Evolutionary conservation across 1,140 invertebrate species (phyloP).

Genomic region (Conus ventricosus): DNA sequence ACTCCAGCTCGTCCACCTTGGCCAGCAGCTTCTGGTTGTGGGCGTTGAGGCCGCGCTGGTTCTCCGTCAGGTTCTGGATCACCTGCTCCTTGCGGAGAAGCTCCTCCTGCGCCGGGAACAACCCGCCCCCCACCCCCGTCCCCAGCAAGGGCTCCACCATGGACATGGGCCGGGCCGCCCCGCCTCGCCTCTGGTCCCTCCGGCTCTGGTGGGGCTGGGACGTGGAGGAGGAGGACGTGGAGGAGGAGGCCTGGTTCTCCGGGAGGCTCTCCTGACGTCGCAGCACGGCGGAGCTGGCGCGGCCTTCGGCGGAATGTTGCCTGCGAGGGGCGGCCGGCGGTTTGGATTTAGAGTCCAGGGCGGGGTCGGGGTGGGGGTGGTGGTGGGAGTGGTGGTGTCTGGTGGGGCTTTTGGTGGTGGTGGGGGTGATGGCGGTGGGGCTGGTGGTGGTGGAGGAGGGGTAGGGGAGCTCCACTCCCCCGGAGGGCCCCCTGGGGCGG

Average conservation of each 20-base stretch:
- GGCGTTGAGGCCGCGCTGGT: not conserved
- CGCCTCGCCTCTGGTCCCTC: not conserved
- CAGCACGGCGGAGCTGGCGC: not conserved
- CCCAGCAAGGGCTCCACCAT: slow-evolving; percentile 22
- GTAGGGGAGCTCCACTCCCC: not conserved
- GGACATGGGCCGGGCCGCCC: slow-evolving; percentile 7
- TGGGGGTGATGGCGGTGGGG: not conserved
- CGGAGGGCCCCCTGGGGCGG: not conserved
- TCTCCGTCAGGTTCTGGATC: slow-evolving; percentile 30
- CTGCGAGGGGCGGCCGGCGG: not conserved
- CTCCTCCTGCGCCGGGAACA: slow-evolving; percentile 9
- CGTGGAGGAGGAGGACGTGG: too few species aligned
- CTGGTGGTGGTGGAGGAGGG: not conserved
- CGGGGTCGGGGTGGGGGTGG: too few species aligned
- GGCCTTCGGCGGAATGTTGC: slow-evolving; percentile 16
- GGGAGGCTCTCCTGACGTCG: not conserved
- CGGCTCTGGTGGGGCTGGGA: not conserved
- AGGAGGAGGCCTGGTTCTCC: not conserved
- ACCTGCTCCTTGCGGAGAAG: slow-evolving; percentile 25
- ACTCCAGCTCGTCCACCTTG: slow-evolving; percentile 36
- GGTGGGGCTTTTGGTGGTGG: not conserved
- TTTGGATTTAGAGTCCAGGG: not conserved
- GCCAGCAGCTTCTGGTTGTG: slow-evolving; percentile 28
- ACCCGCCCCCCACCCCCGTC: not conserved
- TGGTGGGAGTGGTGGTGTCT: too few species aligned